Base-by-base conservation (phyloP, 2,113 vertebrate species). In the Lucifuga dentata region DNA sequence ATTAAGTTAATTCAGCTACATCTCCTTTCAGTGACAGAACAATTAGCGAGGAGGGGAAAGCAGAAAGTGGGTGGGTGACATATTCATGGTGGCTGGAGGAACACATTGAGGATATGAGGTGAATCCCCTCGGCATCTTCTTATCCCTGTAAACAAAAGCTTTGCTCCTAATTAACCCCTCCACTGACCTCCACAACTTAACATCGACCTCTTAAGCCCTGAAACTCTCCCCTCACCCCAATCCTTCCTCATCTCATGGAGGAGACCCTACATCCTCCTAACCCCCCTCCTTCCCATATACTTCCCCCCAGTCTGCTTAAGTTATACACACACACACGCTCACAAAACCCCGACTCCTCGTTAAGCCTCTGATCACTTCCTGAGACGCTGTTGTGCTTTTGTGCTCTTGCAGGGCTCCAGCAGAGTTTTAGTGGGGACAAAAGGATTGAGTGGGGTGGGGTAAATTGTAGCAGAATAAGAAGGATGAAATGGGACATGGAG, bases 301-400 rank as follows among this genome's bases (percentile, higher is more conserved):
- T n/a, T 17, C 41, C 64, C 56, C 69, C 59, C 62, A 29, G 26
- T 29, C 26, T 29, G 26, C 26, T 29, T 29, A 29, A 29, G 26
- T 29, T 7, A 29, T 7, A 32, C 26, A 36, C 19, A 35, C 16
- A 41, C n/a, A 26, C 26, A 13, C 35, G 11, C 12, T 17, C 35
- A 64, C 60, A 51, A 43, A 68, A 69, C 79, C 41, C 76, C 75
- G 65, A 68, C 62, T 75, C 69, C 76, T 87, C 80, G 80, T 87
- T 86, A 89, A 88, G 85, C 76, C 67, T 44, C 88, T 89, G 88
- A 86, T 89, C 81, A 88, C 87, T 91, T 90, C 90, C 90, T 74
- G 81, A 67, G 83, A 79, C 83, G 80, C 81, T 86, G 81, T 83
- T 80, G 75, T 86, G 74, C 84, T 88, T 88, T 85, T 83, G 82